Conservation (phyloP, 2,113 vertebrate species). For the Beaufortia kweichowensis region DNA sequence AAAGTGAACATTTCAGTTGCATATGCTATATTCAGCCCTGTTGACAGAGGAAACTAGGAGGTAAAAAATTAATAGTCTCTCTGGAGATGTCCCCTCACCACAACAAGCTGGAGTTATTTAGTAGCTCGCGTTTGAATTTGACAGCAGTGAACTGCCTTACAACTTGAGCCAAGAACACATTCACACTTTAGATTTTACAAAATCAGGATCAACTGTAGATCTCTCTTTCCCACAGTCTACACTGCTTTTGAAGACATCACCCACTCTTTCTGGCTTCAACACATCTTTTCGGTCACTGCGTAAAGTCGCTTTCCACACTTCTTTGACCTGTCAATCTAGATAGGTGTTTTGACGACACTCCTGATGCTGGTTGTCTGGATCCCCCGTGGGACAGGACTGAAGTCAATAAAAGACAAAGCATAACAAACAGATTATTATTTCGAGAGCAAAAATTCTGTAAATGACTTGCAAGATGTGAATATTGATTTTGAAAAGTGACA, state of each 20-base stretch:
- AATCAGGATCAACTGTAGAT: conserved; percentile 25
- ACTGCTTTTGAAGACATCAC: conserved; percentile 21
- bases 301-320: conserved; percentile 34
- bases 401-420: conserved; percentile 14
- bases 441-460: neutral
- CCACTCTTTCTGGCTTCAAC: conserved; percentile 24
- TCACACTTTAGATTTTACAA: conserved; percentile 30
- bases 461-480: neutral
- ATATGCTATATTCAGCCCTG: conserved; percentile 34
- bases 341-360: conserved; percentile 44
- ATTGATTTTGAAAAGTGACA: neutral
- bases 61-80: conserved; percentile 41
- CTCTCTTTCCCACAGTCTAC: conserved; percentile 24
- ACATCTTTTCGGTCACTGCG: conserved; percentile 44
- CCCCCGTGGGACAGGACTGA: neutral
- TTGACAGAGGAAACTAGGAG: conserved; percentile 30
- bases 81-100: conserved; percentile 37
- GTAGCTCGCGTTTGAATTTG: conserved; percentile 35
- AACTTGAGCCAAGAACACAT: conserved; percentile 43
- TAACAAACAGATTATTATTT: neutral
- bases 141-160: conserved; percentile 37
- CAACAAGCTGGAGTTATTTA: conserved; percentile 42
- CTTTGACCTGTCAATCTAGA: conserved; percentile 38
- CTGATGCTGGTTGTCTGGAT: conserved; percentile 17
- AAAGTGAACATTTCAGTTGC: conserved; percentile 41